Base-by-base conservation (phyloP, 2,888 invertebrate genomes). In the Antheraea assamensis region DNA sequence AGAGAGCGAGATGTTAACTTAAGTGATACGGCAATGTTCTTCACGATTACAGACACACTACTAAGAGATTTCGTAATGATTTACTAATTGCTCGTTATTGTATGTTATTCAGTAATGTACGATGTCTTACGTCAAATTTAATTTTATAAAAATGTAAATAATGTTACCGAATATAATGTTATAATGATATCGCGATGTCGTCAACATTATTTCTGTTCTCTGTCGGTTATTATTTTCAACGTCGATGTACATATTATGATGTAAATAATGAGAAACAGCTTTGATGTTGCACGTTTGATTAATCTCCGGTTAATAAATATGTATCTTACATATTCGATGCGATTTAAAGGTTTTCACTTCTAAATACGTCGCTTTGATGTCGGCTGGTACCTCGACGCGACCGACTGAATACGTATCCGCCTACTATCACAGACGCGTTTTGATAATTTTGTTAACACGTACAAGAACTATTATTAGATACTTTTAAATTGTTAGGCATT, bases 261-360 rank as follows among this genome's bases (percentile, higher is more conserved):
- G 61, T 64, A 64, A 64, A 64, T 64, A 64, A 64, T 30, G 27
- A 64, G 61, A 27, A 64, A 64, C 61, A 64, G 61, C 61, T 64
- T 64, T 64, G 61, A 64, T 64, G 61, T 64, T 64, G 13, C 27
- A 30, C 30, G 61, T 15, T 42, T 42, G 30, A 64, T 64, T 64
- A 27, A 64, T 64, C 27, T 64, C 61, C 61, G 61, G 61, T 64
- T 64, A 64, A 30, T 64, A 64, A 64, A 64, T 64, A 64, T 64
- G 30, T 64, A 30, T 64, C 15, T 64, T 8, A 58, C 61, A 30
- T 27, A 64, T 64, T 64, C 61, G 30, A 64, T 64, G 24, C 30
- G 30, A 27, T 64, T 64, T 17, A 64, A 64, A 64, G 27, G 27
- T 64, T 30, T 61, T 64, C 27, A 30, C 30, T 64, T 30, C 30